Evolutionary conservation across 2,888 invertebrate species (phyloP), one percentile per base, ranked within the genome.

Genomic region (Polylopha cassiicola): DNA sequence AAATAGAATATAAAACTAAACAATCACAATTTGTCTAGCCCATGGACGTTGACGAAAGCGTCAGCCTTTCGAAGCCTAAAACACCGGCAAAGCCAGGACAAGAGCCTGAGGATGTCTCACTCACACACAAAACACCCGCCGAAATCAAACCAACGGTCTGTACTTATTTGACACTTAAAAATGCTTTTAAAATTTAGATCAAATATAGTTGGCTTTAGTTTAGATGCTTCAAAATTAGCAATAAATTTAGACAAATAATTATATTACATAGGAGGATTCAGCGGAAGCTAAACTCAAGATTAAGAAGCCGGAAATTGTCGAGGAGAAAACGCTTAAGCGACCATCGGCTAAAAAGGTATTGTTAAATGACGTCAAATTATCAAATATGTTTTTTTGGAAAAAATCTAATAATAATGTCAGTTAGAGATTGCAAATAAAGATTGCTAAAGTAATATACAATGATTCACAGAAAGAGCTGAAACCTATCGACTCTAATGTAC

Each of bases 101-200:
- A 46, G 71, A 75, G 51, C 84, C 85, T 32, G 85, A 84, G 60
- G 78, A 82, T 1, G 84, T 82, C 47, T 75, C 80, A 33, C 74
- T 82, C 21, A 81, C 81, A 66, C 85, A 85, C 55, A 85, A 80
- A 73, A 84, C 81, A 61, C 84, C 84, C 11, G 74, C 84, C 38
- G 78, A 84, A 55, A 80, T 68, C 37, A 75, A 61, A 50, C 84
- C 73, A 13, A 84, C 85, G 85, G 85, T 85, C 67, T 39, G 84
- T 84, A 77, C 42, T 44, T 11, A 26, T 26, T 22, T 20, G 4
- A 15, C 11, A 17, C 37, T 22, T 39, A 14, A 9, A n/a, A 9
- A 30, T 37, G n/a, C 18, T 29, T 22, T 16, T 17, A 4, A 3
- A 17, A 17, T 23, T 28, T 6, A 14, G 29, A 23, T 16, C 13